Percentiles rank a stretch among this genome's conserved stretches.
These are phyloP conservation scores for Diplazon laetatorius DNA, from an alignment of 2,888 invertebrate species.

Conservation along the genomic window DNA sequence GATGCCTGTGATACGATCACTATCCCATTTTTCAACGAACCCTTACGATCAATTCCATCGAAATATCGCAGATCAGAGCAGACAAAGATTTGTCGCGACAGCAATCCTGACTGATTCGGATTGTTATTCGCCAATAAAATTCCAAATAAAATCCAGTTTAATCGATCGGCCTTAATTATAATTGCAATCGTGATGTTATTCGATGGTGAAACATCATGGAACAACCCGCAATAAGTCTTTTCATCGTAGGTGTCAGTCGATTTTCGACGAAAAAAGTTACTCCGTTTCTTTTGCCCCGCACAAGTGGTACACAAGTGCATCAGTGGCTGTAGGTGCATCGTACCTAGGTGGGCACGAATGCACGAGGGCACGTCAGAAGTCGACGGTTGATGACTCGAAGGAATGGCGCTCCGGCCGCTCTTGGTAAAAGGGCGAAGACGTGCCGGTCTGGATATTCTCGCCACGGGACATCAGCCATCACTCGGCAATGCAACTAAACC, in stretches of 20 bases:
- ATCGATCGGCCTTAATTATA: constrained; percentile 10
- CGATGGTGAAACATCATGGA: neutral
- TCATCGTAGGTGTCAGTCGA: constrained; percentile 19
- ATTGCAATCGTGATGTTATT: constrained; percentile 26
- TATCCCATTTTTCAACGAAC: too few species aligned
- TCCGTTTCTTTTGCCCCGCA: constrained; percentile 1
- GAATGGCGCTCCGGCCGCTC: constrained; percentile 15
- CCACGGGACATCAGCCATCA: neutral
- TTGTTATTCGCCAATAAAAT: constrained; percentile 6
- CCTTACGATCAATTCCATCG: neutral
- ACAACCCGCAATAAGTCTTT: constrained; percentile 6
- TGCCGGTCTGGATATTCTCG: constrained; percentile 3
- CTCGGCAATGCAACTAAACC: neutral
- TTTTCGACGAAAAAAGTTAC: constrained; percentile 12
- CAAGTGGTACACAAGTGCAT: constrained; percentile 20
- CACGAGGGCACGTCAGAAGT: constrained; percentile 3
- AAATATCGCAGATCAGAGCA: neutral
- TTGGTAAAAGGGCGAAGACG: constrained; percentile 45
- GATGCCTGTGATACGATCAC: neutral
- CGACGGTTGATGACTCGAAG: constrained; percentile 22
- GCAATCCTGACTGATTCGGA: neutral
- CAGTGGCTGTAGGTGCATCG: constrained; percentile 13
- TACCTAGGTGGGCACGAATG: constrained; percentile 15
- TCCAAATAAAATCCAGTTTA: neutral
- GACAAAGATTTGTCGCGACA: constrained; percentile 10